Percentiles rank a stretch among this genome's conserved stretches.
phyloP scores from a whole-genome alignment of 1,140 invertebrate genomes.

The Neotoxoptera formosana region DNA sequence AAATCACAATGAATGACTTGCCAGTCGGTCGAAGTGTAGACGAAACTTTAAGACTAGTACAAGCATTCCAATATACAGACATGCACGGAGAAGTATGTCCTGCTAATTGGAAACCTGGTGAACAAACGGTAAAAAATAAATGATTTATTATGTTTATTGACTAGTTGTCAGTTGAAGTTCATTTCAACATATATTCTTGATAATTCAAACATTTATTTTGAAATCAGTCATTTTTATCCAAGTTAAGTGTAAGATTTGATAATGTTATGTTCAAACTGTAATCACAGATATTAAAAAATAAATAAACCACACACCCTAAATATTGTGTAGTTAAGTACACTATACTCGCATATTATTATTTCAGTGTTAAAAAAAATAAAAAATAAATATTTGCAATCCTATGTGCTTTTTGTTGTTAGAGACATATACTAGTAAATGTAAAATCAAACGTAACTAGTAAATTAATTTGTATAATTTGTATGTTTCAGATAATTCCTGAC shows the following conservation, averaged over 20 bases:
- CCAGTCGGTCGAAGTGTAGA: conserved; percentile 75
- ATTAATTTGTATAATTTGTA: conserved; percentile 39
- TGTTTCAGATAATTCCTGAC: conserved; percentile 77
- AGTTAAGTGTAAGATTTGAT: neutral
- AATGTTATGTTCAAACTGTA: neutral
- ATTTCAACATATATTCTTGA: neutral
- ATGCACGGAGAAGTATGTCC: conserved; percentile 74
- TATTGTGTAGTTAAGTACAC: neutral
- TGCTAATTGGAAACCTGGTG: conserved; percentile 76
- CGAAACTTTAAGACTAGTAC: conserved; percentile 73
- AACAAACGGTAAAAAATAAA: conserved; percentile 65
- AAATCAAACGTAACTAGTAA: neutral
- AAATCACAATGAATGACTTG: conserved; percentile 78
- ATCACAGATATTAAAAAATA: neutral
- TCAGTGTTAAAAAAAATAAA: neutral
- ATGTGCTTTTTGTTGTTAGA: neutral
- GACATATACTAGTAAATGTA: neutral
- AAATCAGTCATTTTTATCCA: neutral
- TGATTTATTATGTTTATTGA: neutral
- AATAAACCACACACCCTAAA: neutral
- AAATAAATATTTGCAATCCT: neutral
- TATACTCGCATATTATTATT: neutral
- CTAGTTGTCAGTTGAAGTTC: neutral
- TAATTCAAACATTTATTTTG: neutral
- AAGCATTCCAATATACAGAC: conserved; percentile 77